Evolutionary conservation across 37 sponge, comb jelly and placozoan genomes (phyloP).

Genomic region (Sycon ciliatum): DNA sequence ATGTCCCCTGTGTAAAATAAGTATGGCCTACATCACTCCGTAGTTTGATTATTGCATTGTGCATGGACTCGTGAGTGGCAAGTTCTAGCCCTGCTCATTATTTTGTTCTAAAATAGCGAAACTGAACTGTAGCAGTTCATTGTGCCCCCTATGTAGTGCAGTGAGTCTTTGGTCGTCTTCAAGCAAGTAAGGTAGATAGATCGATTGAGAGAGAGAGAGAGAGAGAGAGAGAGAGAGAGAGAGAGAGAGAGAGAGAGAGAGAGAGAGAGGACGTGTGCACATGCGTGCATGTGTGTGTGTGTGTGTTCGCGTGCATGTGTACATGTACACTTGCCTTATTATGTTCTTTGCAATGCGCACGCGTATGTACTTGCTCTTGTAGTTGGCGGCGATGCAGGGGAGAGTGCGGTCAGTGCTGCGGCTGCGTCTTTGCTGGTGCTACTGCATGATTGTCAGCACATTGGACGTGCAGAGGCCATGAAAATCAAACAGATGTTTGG

Average conservation of each 20-base stretch:
- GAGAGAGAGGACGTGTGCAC: background rate
- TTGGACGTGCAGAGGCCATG: background rate
- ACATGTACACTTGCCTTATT: background rate
- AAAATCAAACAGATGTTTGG: conserved; percentile 16
- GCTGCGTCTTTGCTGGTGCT: conserved; percentile 44
- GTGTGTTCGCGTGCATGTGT: background rate
- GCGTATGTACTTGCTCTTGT: background rate
- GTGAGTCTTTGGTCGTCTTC: background rate
- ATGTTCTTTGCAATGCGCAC: background rate
- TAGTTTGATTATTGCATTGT: background rate
- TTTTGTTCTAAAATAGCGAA: background rate
- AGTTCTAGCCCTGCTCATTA: background rate
- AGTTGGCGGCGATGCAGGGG: conserved; percentile 37
- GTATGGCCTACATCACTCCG: too few relatives aligned
- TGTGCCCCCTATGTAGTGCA: too few relatives aligned
- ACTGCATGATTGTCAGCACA: conserved; percentile 15
- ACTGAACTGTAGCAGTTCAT: background rate
- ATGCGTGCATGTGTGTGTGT: conserved; percentile 1
- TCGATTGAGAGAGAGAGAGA: background rate
- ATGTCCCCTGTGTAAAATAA: too few relatives aligned
- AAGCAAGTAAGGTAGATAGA: background rate
- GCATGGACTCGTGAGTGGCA: too few relatives aligned
- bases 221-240: background rate
- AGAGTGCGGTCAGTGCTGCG: conserved; percentile 17
- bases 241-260: background rate